Base-by-base conservation (phyloP, 2,113 vertebrate genomes). In the Chascanopsetta lugubris region DNA sequence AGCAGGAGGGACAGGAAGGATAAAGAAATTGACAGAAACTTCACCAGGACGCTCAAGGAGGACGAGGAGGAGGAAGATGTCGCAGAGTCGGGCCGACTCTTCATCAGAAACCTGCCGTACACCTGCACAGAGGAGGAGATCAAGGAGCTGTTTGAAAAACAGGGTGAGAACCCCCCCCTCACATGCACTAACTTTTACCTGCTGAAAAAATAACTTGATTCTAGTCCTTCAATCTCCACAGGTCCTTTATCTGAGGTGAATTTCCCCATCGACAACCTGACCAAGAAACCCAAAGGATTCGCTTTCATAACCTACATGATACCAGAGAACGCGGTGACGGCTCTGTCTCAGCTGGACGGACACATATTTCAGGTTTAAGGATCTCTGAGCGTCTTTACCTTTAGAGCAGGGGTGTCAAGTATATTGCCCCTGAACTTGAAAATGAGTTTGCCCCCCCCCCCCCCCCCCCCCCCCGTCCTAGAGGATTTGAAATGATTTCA, bases 271-370 rank as follows among this genome's bases (percentile, higher is more conserved):
- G 96, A 98, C 85, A 92, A 73, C 29, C 85, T 97, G 66, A 97
- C 94, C 76, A 98, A 96, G 91, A 97, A 91, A 20, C 92, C 96
- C n/a, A 99, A 99, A 79, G 97, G 97, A 8, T 99, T 98, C 58
- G 96, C 96, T 22, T 99, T 99, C 6, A 4, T 99, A 62, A 95
- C 95, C 6, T 99, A 95, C 83, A 95, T 98, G 93, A 95, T 99
- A 18, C 95, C 96, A 0, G 96, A 99, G 85, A 95, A 98, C 0
- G 96, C 96, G 0, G 94, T 99, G 65, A 90, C 91, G 22, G 96
- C 97, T 59, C 92, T 95, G 0, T 84, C 94, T 0, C 91, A 94
- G 42, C 77, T 99, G 46, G 97, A 99, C 0, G 96, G 97, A 15
- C 95, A 95, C 25, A 88, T 98, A 59, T 99, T 98, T 90, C 97